Evolutionary conservation across 2,888 invertebrate genomes (phyloP), one percentile per base, ranked within the genome.

Genomic region (Invenusta paracnida): DNA sequence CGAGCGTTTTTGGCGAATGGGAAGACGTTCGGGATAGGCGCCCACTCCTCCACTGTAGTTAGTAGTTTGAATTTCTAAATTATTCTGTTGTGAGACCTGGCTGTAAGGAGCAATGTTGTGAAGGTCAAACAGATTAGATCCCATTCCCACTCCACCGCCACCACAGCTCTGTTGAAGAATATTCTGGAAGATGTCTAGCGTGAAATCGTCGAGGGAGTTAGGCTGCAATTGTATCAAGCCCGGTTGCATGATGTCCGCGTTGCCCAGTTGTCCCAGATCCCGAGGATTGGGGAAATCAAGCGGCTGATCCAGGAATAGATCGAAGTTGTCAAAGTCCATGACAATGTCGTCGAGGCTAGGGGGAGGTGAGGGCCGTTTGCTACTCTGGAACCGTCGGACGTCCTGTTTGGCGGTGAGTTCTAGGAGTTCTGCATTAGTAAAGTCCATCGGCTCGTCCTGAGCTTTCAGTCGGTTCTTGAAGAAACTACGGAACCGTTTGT

Each of bases 171-270:
- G n/a, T n/a, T 87, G 87, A 29, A 88, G 84, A 2, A 79, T 81
- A 27, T 87, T 87, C 81, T 88, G 88, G 87, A 88, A 29, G 83
- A 73, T 30, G 25, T 85, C 85, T 13, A 82, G 29, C 73, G 85
- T n/a, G 2, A 23, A 79, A 5, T 88, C 88, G 81, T 97, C 96
- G 90, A 98, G 93, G 92, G 96, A 13, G 73, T 5, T 96, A 88
- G 99, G 98, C 92, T 99, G 98, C 87, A 99, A 93, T 85, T 98
- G 97, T 67, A 97, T 95, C 90, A 99, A 94, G 91, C 97, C 97
- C 85, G 99, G 99, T 92, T 99, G 99, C 92, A 99, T 97, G 90
- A 98, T 96, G 92, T 99, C 97, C 83, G 97, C 96, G 85, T 85
- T 85, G 30, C 83, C 85, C 30, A 85, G 5, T 23, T 84, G 83